phyloP scores from a whole-genome alignment of 2,797 vertebrate species.

The Distichodus sexfasciatus region DNA sequence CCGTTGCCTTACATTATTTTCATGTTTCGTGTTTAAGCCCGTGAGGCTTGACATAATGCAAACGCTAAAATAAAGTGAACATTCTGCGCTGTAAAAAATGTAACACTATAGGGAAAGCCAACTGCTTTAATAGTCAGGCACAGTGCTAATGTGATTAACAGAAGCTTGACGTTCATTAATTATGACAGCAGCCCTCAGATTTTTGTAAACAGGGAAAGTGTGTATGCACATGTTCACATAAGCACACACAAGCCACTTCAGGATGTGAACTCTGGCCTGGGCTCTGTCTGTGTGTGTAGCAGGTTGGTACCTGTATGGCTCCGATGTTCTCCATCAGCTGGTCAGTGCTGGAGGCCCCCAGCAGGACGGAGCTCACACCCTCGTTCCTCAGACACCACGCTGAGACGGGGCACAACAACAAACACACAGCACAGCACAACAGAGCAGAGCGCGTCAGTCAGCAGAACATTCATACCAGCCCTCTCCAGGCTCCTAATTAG shows the following conservation, averaged over 20 bases:
- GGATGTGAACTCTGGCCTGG: background rate
- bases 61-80: conserved; percentile 3
- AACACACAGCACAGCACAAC: background rate
- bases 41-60: background rate
- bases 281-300: too few relatives aligned
- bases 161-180: background rate
- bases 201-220: background rate
- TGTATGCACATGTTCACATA: background rate
- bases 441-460: background rate
- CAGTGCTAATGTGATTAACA: background rate
- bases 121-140: conserved; percentile 5
- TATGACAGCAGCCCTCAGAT: background rate
- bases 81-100: background rate
- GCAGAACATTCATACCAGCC: background rate
- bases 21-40: background rate
- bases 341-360: conserved; percentile 86
- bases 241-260: background rate
- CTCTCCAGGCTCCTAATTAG: background rate
- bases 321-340: conserved; percentile 92
- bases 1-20: background rate
- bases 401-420: conserved; percentile 53
- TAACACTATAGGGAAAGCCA: background rate
- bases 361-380: conserved; percentile 86
- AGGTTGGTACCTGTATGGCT: conserved; percentile 96
- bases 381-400: conserved; percentile 95